phyloP scores from a whole-genome alignment of 2,888 invertebrate genomes.

The Lacanobia oleracea region DNA sequence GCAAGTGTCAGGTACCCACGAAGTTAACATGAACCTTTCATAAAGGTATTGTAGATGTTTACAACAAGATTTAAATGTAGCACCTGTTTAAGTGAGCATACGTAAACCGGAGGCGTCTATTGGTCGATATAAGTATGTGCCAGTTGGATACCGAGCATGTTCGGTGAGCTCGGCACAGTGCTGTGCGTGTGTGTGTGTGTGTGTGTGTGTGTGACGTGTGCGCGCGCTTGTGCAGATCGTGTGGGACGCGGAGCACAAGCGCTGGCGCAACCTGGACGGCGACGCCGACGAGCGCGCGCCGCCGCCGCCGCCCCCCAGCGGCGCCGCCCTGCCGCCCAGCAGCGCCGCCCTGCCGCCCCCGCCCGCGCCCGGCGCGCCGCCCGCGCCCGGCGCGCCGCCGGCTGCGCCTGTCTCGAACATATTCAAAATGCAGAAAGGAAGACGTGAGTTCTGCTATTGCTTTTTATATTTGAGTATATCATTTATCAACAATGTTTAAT shows the following conservation, averaged over 20 bases:
- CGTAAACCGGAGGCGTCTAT: too few relatives aligned
- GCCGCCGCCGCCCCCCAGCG: slow-evolving; percentile 78
- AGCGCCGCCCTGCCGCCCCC: slow-evolving; percentile 64
- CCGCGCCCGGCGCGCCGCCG: slow-evolving; percentile 64
- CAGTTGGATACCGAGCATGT: too few relatives aligned
- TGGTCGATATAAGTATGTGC: too few relatives aligned
- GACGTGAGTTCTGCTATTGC: slow-evolving; percentile 90
- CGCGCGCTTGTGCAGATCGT: slow-evolving; percentile 92
- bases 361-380: slow-evolving; percentile 9
- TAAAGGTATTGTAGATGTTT: neutral
- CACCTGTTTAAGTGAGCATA: neutral
- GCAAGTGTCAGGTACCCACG: neutral
- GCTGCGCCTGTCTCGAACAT: slow-evolving; percentile 91
- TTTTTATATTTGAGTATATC: too few relatives aligned
- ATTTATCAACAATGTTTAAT: neutral
- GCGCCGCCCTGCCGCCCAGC: too few relatives aligned
- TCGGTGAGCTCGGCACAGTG: too few relatives aligned
- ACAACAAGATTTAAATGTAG: too few relatives aligned
- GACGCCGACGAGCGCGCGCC: slow-evolving; percentile 89
- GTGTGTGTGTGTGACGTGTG: too few relatives aligned
- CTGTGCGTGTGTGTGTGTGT: too few relatives aligned
- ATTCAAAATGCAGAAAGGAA: slow-evolving; percentile 94
- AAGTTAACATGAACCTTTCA: neutral
- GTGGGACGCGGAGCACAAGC: slow-evolving; percentile 96
- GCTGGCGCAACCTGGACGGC: slow-evolving; percentile 96